Evolutionary conservation across 2,113 vertebrate species (phyloP), one percentile per base, ranked within the genome.

Genomic region (Phalacrocorax brasilianus): DNA sequence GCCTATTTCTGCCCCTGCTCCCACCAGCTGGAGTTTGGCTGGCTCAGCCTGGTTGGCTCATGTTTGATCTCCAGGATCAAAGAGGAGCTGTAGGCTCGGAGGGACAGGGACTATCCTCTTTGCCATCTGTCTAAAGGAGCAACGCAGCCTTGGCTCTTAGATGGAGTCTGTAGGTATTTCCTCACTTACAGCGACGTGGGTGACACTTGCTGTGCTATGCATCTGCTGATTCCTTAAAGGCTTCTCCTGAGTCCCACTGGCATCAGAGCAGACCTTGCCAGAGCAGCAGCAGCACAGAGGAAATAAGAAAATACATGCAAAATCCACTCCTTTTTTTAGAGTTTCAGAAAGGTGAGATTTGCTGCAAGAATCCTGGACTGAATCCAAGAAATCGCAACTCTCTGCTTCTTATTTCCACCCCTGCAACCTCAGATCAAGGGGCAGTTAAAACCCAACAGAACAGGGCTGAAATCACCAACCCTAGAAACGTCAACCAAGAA

Each of bases 111-210:
- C 26, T 24, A 65, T 88, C 38, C 49, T 75, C 71, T 68, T 78
- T 70, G 88, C 62, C 74, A 47, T 63, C 55, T 75, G 33, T 49
- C 81, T 85, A 52, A 73, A 84, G 70, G 22, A 89, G 58, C 21
- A 85, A 33, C 0, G 1, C 52, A 89, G 66, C 74, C 58, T 76
- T 61, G 40, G 55, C 62, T 85, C 53, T 75, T 38, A 35, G 45
- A 23, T 12, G 10, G 50, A 72, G 12, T 32, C 74, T 61, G 70
- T 56, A 87, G 61, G 56, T 95, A 44, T 61, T 71, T 55, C 50
- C 72, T 84, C 33, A 47, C 38, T 53, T 45, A 55, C 15, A 92
- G 61, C 0, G 0, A 58, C 0, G 1, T 0, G 0, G 14, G 26
- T 35, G 33, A 63, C 38, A 91, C 89, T 30, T 75, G 27, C 35